Base-by-base conservation (phyloP, 2,797 vertebrate species). In the Peromyscus aztecus region DNA sequence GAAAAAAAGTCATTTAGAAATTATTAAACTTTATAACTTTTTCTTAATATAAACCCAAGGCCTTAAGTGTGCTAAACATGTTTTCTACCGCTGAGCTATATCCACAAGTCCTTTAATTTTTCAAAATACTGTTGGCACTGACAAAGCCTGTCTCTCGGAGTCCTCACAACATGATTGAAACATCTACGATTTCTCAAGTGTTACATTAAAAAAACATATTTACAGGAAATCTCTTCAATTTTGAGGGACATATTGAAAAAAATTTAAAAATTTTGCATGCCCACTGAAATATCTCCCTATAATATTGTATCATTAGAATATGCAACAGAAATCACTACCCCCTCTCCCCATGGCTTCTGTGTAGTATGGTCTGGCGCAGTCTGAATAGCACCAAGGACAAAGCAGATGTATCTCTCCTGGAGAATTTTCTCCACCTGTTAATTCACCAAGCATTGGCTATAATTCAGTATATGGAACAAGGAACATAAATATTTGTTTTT, bases 241-340 rank as follows among this genome's bases (percentile, higher is more conserved):
- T 95, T 92, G 57, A 92, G 75, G 23, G 92, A 14, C 16, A 71
- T 46, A 57, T 87, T 83, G 81, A 97, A 34, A 55, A 83, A 4
- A 29, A 95, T 92, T 92, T n/a, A 31, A 88, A 96, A 96, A 71
- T 13, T 91, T 69, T 82, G 19, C 61, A 85, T 94, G 52, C 37
- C 52, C 63, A 85, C 65, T 92, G 73, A 91, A 1, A 75, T 91
- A 55, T 90, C 49, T 93, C 67, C 46, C 31, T 94, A 43, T 55
- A 93, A 81, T 52, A 59, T 76, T 94, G 0, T 88, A 93, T 86
- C 73, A 73, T 96, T 97, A 96, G 91, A 75, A 96, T 92, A 96
- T 78, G 37, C 55, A 94, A 1, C 6, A 4, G 31, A 91, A 67
- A 77, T 55, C 40, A 49, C 73, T 91, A 90, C 52, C 52, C 13